Conservation (phyloP, 1,140 invertebrate genomes). For the Drosophila littoralis region DNA sequence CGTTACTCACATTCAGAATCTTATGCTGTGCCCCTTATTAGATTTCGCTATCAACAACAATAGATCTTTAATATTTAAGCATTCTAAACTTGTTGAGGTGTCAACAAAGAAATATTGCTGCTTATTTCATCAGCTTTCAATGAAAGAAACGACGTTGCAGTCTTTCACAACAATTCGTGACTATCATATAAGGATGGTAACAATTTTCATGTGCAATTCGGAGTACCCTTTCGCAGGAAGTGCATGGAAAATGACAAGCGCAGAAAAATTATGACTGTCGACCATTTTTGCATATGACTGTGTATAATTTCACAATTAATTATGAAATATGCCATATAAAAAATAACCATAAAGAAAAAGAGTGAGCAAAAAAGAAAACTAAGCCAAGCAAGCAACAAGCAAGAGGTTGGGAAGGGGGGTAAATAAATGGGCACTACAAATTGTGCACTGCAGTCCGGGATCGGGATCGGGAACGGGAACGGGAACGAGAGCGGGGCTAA, state of each 20-base stretch:
- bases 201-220: neutral
- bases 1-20: too few species aligned
- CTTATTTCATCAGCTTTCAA: too few species aligned
- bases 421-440: slow-evolving; percentile 30
- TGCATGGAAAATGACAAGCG: slow-evolving; percentile 51
- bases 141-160: too few species aligned
- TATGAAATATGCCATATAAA: slow-evolving; percentile 68
- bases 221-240: slow-evolving; percentile 15
- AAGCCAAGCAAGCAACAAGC: slow-evolving; percentile 36
- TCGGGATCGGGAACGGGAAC: neutral
- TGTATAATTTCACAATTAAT: slow-evolving; percentile 81
- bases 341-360: slow-evolving; percentile 26
- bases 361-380: slow-evolving; percentile 13
- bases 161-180: too few species aligned
- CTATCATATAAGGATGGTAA: too few species aligned
- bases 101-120: too few species aligned
- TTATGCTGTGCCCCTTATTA: too few species aligned
- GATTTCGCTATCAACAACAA: too few species aligned
- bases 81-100: too few species aligned
- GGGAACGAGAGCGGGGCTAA: neutral
- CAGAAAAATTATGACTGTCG: slow-evolving; percentile 57
- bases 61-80: too few species aligned
- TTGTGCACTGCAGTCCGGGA: slow-evolving; percentile 22
- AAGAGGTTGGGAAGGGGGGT: slow-evolving; percentile 5
- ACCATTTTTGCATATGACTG: slow-evolving; percentile 67